Conservation (phyloP, 2,797 vertebrate genomes). For the Valencia hispanica region DNA sequence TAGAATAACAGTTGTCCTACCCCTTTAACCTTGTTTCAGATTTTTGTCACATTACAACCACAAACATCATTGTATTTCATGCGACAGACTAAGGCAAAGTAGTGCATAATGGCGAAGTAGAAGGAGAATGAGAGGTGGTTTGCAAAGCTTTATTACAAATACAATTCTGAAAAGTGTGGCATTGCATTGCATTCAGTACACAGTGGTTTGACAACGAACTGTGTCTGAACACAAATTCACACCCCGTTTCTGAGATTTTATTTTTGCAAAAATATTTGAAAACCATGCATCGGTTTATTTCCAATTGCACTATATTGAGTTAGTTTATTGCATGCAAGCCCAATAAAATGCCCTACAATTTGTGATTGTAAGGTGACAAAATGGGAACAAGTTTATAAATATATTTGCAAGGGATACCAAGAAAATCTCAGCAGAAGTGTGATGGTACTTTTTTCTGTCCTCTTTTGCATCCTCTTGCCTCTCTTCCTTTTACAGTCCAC, state of each 20-base stretch:
- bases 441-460: conserved; percentile 48
- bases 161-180: not conserved
- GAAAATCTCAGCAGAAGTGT: conserved; percentile 46
- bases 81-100: not conserved
- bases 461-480: conserved; percentile 12
- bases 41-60: not conserved
- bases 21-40: not conserved
- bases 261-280: not conserved
- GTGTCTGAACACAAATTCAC: not conserved
- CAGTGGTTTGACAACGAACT: too few species aligned
- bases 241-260: not conserved
- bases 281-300: not conserved
- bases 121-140: not conserved
- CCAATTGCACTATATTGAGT: not conserved
- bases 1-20: not conserved
- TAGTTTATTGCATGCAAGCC: not conserved
- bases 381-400: not conserved
- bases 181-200: not conserved
- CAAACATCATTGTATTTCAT: not conserved
- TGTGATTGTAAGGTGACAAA: not conserved
- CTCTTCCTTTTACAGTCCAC: conserved; percentile 11
- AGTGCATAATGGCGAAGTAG: not conserved
- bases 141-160: not conserved
- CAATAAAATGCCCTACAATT: not conserved
- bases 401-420: conserved; percentile 16